Evolutionary conservation across 1,140 invertebrate genomes (phyloP), one percentile per base, ranked within the genome.

Genomic region (Holcopasites calliopsidis): DNA sequence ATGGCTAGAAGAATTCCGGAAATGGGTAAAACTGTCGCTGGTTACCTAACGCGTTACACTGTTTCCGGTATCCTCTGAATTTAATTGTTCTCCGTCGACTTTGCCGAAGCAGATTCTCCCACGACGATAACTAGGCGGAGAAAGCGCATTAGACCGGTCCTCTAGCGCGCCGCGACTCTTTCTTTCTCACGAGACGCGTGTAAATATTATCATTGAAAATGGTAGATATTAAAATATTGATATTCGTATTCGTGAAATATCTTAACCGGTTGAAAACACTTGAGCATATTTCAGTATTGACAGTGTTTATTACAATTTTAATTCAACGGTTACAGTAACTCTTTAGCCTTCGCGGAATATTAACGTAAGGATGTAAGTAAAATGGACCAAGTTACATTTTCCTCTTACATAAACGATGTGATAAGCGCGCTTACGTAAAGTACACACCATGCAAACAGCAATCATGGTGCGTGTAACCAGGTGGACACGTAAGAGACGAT

Each of bases 101-200:
- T 31, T 23, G n/a, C n/a, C n/a, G 52, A 21, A 58, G 72, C 21
- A 77, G 80, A 82, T 82, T 58, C 69, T 71, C 66, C 47, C 60
- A 71, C 57, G 49, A 21, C 31, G 78, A 80, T 81, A 81, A 31
- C 3, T 58, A 71, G 52, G 42, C 42, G 49, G 80, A 81, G 80
- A 82, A 81, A 82, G 80, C 77, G 50, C 62, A 26, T 23, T 47
- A 66, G 65, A 49, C 62, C 10, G 40, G 7, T 35, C 40, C 16
- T 28, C 8, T n/a, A 31, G 11, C 13, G 21, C 28, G 11, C 16
- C 16, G 38, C 13, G 31, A 55, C 52, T 47, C 38, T 21, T 64
- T 57, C 28, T 31, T 74, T 74, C 62, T 38, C 50, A 40, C 33
- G 40, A 47, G n/a, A 16, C n/a, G 16, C 18, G 18, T 18, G 10